These are phyloP conservation scores for Luperina testacea DNA, from an alignment of 2,888 invertebrate species.

Conservation along the genomic window DNA sequence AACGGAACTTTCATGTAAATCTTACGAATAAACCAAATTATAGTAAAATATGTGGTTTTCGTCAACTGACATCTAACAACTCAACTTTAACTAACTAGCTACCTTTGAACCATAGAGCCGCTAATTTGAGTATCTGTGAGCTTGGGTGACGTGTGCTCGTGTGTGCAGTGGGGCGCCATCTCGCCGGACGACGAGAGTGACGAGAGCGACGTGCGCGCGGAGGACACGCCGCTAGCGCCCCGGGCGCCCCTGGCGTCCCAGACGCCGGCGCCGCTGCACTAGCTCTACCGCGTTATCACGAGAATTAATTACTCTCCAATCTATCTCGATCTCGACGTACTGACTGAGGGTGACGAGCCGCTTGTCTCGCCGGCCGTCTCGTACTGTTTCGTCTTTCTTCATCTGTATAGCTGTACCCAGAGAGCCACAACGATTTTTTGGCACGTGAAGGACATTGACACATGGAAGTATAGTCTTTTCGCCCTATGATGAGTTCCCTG, in stretches of 20 bases:
- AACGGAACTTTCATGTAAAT: no score
- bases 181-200: conserved; percentile 68
- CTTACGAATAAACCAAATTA: no score
- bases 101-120: no score
- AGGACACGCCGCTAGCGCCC: conserved; percentile 31
- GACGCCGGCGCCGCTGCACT: neutral
- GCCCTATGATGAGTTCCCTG: no score
- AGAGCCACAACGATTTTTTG: neutral
- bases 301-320: neutral
- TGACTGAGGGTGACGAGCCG: neutral
- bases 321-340: neutral
- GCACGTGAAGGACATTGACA: neutral
- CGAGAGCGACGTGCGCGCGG: conserved; percentile 26
- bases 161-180: conserved; percentile 78
- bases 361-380: conserved; percentile 1
- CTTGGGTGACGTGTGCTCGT: neutral
- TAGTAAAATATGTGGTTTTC: no score
- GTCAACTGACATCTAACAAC: no score
- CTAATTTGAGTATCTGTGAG: neutral
- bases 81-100: no score
- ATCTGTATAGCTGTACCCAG: neutral
- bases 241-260: neutral
- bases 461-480: no score
- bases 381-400: neutral
- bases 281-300: neutral